Evolutionary conservation across 2,888 invertebrate species (phyloP), one percentile per base, ranked within the genome.

Genomic region (Operophtera brumata): DNA sequence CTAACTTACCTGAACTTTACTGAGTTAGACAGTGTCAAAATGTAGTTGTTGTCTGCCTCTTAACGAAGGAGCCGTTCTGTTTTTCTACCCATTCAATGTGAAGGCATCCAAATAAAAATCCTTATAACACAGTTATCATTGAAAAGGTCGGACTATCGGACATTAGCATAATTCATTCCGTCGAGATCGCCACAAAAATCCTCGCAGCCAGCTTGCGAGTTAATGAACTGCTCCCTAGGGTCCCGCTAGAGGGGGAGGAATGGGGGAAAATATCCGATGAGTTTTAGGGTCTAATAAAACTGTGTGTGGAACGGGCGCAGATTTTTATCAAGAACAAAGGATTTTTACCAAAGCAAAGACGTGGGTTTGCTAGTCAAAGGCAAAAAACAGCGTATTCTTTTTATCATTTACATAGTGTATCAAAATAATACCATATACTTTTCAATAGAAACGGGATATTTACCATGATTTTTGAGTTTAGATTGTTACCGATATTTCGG

Each of bases 161-260:
- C 57, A 61, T 64, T 64, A 64, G 52, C 59, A 64, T 64, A 64
- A 58, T 54, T 64, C 59, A 61, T 61, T 59, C 53, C 54, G 26
- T 43, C 6, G 47, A 53, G 55, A 56, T 57, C 63, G 54, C 53
- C 47, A 48, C 54, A 61, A 64, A 60, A 64, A 61, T 64, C 41
- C 57, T 47, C 52, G 45, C 59, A 58, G 55, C 58, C 47, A 61
- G 62, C 62, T 56, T 62, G 47, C 37, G 49, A 54, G 62, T 55
- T 64, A 64, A 64, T 56, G 62, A 64, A 64, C 60, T 61, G 51
- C 62, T 54, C 64, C 47, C 61, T 14, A 32, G 61, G 44, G 59
- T 48, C n/a, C 50, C 25, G 25, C 5, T n/a, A 30, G 41, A 47
- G 41, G 26, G 40, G 40, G n/a, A n/a, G 14, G n/a, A 20, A 20